Evolutionary conservation across 2,888 invertebrate species (phyloP).

Genomic region (Cancer borealis): DNA sequence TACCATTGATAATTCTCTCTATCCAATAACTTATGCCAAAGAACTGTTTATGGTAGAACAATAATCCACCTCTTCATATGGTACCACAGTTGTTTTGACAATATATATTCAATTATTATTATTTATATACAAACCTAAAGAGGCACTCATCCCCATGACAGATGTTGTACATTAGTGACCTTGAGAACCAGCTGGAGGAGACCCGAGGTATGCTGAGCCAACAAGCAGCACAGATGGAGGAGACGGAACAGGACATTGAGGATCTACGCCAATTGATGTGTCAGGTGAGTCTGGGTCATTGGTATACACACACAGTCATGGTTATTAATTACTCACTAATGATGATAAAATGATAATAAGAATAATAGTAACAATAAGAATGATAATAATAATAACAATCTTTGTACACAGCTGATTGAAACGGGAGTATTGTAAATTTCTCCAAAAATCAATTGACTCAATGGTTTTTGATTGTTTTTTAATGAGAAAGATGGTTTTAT

Average conservation of each 20-base stretch:
- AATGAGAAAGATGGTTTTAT: background rate
- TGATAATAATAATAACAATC: background rate
- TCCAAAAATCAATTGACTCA: background rate
- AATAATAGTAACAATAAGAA: no score
- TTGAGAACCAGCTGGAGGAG: conserved; percentile 57
- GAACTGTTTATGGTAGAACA: background rate
- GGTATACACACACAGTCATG: background rate
- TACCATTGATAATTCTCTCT: background rate
- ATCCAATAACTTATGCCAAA: background rate
- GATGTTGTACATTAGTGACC: conserved; percentile 63
- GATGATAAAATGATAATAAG: no score
- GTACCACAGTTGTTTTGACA: background rate
- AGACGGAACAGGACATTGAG: conserved; percentile 63
- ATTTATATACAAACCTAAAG: no score
- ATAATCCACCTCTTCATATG: background rate
- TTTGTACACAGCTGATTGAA: background rate
- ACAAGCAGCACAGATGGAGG: conserved; percentile 61
- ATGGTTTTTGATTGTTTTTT: background rate
- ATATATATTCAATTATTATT: background rate
- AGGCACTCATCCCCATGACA: background rate
- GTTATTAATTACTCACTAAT: background rate
- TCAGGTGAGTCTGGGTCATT: conserved; percentile 42
- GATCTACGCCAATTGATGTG: conserved; percentile 60
- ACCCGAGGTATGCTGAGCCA: conserved; percentile 60
- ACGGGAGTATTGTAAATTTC: background rate